phyloP scores from a whole-genome alignment of 2,888 invertebrate genomes.

The Eugnorisma glareosa region DNA sequence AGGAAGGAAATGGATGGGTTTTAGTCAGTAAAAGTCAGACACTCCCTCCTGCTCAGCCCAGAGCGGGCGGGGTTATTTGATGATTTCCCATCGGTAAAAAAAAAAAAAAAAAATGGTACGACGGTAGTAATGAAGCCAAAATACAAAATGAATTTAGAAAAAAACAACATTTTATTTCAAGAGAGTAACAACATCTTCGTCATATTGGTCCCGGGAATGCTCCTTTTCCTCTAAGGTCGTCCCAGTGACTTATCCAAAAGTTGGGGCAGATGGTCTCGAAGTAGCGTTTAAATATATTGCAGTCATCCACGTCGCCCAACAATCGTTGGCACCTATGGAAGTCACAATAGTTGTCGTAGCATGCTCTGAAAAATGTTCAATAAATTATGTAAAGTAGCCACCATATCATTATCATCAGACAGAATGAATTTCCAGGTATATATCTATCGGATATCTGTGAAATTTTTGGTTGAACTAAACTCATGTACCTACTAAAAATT shows the following conservation, averaged over 20 bases:
- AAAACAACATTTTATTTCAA: slow-evolving; percentile 36
- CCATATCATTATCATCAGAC: not conserved
- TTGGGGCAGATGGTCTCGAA: slow-evolving; percentile 88
- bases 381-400: not conserved
- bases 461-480: not conserved
- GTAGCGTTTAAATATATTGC: slow-evolving; percentile 87
- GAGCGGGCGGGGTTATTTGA: no score
- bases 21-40: no score
- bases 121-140: not conserved
- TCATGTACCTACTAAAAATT: not conserved
- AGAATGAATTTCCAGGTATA: not conserved
- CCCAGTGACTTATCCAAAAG: slow-evolving; percentile 85
- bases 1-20: no score
- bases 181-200: not conserved
- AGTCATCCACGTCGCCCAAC: slow-evolving; percentile 84
- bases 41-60: no score
- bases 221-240: slow-evolving; percentile 83
- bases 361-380: slow-evolving; percentile 76
- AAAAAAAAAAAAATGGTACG: no score
- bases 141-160: not conserved
- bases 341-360: slow-evolving; percentile 87
- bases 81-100: no score
- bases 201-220: slow-evolving; percentile 86
- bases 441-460: not conserved
- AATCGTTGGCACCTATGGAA: slow-evolving; percentile 83